These are phyloP conservation scores for Coilia nasus DNA, from an alignment of 2,797 vertebrate species.

Conservation along the genomic window DNA sequence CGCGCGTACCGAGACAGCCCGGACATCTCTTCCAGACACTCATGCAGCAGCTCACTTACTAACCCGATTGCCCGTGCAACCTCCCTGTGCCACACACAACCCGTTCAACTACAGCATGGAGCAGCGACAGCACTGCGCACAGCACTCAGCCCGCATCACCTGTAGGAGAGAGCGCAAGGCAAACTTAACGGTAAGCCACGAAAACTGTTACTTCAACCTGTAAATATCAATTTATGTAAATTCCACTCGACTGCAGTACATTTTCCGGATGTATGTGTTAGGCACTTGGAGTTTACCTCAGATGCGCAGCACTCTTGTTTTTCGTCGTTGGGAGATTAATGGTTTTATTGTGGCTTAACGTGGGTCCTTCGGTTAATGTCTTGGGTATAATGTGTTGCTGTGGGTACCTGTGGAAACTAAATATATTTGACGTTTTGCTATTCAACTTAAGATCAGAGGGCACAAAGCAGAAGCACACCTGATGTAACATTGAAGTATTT, in stretches of 20 bases:
- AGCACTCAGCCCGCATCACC: conserved; percentile 50
- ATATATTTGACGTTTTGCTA: not conserved
- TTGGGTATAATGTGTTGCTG: not conserved
- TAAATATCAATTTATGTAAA: not conserved
- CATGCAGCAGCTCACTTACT: conserved; percentile 59
- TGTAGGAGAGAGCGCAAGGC: conserved; percentile 66
- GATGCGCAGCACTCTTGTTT: not conserved
- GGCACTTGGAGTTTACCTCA: not conserved
- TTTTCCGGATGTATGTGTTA: not conserved
- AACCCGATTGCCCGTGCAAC: conserved; percentile 44
- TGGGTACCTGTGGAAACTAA: not conserved
- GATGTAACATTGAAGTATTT: not conserved
- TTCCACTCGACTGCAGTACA: not conserved
- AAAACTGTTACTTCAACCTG: conserved; percentile 17
- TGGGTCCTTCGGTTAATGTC: not conserved
- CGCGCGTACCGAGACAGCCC: conserved; percentile 75
- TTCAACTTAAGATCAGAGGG: not conserved
- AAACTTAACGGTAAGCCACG: conserved; percentile 68
- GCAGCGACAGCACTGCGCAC: conserved; percentile 43
- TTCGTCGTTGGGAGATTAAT: not conserved
- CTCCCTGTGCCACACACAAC: conserved; percentile 27
- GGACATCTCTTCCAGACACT: conserved; percentile 48
- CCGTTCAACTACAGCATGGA: conserved; percentile 47
- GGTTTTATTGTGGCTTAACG: not conserved
- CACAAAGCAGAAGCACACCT: not conserved